Evolutionary conservation across 2,888 invertebrate species (phyloP).

Genomic region (Temnothorax rugatulus): DNA sequence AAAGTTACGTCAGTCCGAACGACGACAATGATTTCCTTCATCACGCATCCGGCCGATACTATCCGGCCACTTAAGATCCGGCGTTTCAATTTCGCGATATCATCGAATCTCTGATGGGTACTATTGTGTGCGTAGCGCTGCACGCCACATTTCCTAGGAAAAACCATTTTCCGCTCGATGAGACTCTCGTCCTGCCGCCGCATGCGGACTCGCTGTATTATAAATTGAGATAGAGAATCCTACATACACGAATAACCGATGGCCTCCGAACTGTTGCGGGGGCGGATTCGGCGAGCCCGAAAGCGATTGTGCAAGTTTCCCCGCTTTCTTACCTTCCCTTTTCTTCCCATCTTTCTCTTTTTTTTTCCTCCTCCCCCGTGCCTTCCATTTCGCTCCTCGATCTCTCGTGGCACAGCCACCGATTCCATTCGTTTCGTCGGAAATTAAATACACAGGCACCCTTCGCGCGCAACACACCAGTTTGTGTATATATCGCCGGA

Average conservation of each 20-base stretch:
- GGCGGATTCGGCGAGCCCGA: conserved; percentile 60
- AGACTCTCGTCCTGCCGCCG: conserved; percentile 45
- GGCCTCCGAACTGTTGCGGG: conserved; percentile 62
- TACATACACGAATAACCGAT: conserved; percentile 69
- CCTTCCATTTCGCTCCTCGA: conserved; percentile 41
- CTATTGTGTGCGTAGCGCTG: conserved; percentile 43
- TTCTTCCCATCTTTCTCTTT: neutral
- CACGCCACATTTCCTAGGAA: conserved; percentile 50
- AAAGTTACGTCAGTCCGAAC: neutral
- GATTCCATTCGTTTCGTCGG: conserved; percentile 81
- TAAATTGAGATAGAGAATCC: conserved; percentile 73
- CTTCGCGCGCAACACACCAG: conserved; percentile 29
- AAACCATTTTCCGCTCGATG: conserved; percentile 64
- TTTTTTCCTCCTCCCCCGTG: neutral
- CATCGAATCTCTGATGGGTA: conserved; percentile 55
- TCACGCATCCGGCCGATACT: conserved; percentile 32
- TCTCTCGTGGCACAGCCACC: conserved; percentile 41
- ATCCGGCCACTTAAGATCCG: conserved; percentile 36
- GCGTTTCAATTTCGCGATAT: conserved; percentile 42
- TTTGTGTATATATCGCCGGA: conserved; percentile 49
- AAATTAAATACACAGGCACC: conserved; percentile 83
- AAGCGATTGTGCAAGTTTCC: conserved; percentile 66
- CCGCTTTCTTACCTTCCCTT: conserved; percentile 50
- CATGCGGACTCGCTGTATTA: conserved; percentile 63
- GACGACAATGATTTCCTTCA: conserved; percentile 10